Conservation (phyloP, 1,140 invertebrate species). For the Thalassaphorura encarpata region DNA sequence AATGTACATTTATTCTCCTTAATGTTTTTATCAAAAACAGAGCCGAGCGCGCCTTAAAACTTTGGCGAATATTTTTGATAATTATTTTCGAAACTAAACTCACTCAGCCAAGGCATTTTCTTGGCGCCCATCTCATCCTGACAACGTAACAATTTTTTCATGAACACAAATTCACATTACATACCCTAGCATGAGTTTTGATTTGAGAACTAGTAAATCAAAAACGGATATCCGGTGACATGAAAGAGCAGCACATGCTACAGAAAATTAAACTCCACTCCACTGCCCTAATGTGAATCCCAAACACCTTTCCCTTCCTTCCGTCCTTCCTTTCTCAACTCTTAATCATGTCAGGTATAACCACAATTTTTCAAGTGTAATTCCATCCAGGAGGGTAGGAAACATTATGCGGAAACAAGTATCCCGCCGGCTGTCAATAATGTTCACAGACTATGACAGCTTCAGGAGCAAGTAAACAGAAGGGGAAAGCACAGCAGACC, state of each 20-base stretch:
- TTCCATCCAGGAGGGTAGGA: not conserved
- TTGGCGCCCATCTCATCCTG: not conserved
- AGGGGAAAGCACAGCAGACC: no score
- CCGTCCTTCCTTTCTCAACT: not conserved
- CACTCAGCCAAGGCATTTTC: not conserved
- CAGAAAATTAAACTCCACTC: not conserved
- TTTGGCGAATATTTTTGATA: not conserved
- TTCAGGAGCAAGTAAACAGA: no score
- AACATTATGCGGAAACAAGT: no score
- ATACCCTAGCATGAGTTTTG: not conserved
- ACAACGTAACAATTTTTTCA: not conserved
- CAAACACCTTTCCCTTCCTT: not conserved
- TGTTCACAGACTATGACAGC: no score
- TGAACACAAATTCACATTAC: not conserved
- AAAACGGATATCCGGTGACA: conserved; percentile 34
- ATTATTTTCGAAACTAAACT: not conserved
- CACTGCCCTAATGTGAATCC: not conserved
- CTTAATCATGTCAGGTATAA: no score
- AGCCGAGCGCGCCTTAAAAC: not conserved
- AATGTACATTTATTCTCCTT: no score
- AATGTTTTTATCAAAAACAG: not conserved
- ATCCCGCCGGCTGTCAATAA: no score
- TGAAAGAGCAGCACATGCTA: conserved; percentile 19
- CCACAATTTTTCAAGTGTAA: conserved; percentile 1
- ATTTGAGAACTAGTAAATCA: conserved; percentile 29